Conservation (phyloP, 1,140 invertebrate species). For the Cydia pomonella region DNA sequence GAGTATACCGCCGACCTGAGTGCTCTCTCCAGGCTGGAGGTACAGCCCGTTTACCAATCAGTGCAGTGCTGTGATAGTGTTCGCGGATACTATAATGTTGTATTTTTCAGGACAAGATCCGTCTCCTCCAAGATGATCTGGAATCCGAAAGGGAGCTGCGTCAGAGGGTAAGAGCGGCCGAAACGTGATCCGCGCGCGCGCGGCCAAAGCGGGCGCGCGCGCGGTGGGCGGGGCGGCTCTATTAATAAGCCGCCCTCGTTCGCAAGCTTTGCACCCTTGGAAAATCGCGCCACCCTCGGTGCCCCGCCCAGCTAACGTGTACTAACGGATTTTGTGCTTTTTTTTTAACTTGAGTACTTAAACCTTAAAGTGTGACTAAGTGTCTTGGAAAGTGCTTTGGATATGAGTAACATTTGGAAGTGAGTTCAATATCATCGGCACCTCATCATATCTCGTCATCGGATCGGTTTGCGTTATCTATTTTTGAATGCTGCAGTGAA, state of each 20-base stretch:
- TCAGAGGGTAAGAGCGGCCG: constrained; percentile 91
- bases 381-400: constrained; percentile 22
- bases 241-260: constrained; percentile 67
- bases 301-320: constrained; percentile 49
- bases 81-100: constrained; percentile 71
- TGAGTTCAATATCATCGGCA: constrained; percentile 42
- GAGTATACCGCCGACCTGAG: constrained; percentile 96
- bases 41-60: constrained; percentile 80
- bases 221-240: constrained; percentile 69
- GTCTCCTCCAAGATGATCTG: constrained; percentile 97
- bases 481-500: constrained; percentile 47
- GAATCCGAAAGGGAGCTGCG: constrained; percentile 98
- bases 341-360: constrained; percentile 32
- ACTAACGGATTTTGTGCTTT: constrained; percentile 33
- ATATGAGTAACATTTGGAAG: constrained; percentile 32
- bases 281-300: constrained; percentile 36
- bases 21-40: constrained; percentile 95
- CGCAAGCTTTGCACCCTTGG: constrained; percentile 40
- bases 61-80: constrained; percentile 78
- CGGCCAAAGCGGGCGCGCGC: constrained; percentile 71
- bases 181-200: constrained; percentile 70
- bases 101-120: constrained; percentile 96
- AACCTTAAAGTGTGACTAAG: constrained; percentile 33
- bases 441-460: constrained; percentile 35
- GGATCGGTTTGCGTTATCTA: constrained; percentile 53